Base-by-base conservation (phyloP, 1,140 invertebrate genomes). In the Adelges cooleyi region DNA sequence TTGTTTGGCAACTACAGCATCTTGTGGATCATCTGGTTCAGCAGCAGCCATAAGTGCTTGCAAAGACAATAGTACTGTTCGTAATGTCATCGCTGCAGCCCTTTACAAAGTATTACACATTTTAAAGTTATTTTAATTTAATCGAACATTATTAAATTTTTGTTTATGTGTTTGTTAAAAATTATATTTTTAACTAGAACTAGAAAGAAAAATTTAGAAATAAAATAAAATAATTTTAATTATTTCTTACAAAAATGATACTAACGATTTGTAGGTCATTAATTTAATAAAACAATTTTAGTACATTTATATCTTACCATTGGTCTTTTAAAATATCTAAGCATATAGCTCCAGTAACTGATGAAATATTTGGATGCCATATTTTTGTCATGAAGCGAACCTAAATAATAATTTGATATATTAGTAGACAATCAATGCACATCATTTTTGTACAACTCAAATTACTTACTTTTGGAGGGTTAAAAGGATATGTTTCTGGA, bases 341-440 rank as follows among this genome's bases (percentile, higher is more conserved):
- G 78, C 97, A 99, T 73, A 99, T 98, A 40, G 93, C 94, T 65
- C 97, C 96, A 27, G 96, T 99, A 5, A 96, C 95, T 20, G 94
- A 98, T 59, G 93, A 98, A 71, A 99, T 96, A 79, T 99, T 99
- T 51, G 96, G 97, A 80, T 99, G 96, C 97, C 96, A 99, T 74
- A 99, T 96, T 80, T 91, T 94, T 66, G 96, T 99, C 68, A 93
- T 82, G 80, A 99, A 99, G 38, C 86, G 81, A 66, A 91, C 87
- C 86, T 90, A 70, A 20, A 77, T 54, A 33, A 46, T 46, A 46
- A 56, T 51, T 44, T 33, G n/a, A 29, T 36, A 11, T 18, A 33
- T 13, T 48, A 36, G n/a, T n/a, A n/a, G n/a, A n/a, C n/a, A n/a
- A n/a, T n/a, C n/a, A n/a, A n/a, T n/a, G n/a, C n/a, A n/a, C n/a